A percentile compares a stretch with the other conserved stretches of the same genome.
These are phyloP conservation scores for Simalia tracyae DNA, from an alignment of 2,797 vertebrate genomes.

Conservation along the genomic window DNA sequence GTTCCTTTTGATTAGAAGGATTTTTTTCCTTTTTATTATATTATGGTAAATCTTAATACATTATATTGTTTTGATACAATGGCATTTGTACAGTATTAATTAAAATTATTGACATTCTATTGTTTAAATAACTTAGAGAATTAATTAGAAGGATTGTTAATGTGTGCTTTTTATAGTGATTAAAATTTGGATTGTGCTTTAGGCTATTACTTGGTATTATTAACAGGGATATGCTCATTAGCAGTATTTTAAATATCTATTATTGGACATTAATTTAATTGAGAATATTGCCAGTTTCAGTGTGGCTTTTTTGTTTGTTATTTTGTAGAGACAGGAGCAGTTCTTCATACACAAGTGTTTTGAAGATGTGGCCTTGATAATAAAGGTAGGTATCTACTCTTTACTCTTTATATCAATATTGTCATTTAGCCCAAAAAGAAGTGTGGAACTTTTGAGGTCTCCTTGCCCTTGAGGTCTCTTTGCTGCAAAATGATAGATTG, in stretches of 20 bases:
- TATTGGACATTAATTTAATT: neutral
- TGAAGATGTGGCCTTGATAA: conserved; percentile 43
- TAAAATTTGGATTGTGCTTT: neutral
- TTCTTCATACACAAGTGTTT: conserved; percentile 38
- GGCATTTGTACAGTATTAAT: neutral
- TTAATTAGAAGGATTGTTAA: neutral
- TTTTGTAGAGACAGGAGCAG: conserved; percentile 34
- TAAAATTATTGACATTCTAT: neutral
- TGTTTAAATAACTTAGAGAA: neutral
- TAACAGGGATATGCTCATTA: neutral
- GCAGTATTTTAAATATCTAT: neutral
- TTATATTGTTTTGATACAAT: neutral
- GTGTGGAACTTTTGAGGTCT: neutral
- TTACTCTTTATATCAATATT: conserved; percentile 25
- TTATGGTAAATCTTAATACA: neutral
- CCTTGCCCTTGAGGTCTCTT: neutral
- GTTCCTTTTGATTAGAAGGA: neutral
- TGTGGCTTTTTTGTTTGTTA: neutral
- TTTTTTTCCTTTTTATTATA: neutral
- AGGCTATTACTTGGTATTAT: neutral
- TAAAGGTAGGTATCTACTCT: conserved; percentile 53
- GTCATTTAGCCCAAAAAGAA: neutral
- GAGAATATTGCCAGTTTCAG: neutral
- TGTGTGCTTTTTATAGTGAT: neutral
- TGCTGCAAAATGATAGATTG: neutral